phyloP scores from a whole-genome alignment of 2,797 vertebrate genomes.

The Pipistrellus pipistrellus region DNA sequence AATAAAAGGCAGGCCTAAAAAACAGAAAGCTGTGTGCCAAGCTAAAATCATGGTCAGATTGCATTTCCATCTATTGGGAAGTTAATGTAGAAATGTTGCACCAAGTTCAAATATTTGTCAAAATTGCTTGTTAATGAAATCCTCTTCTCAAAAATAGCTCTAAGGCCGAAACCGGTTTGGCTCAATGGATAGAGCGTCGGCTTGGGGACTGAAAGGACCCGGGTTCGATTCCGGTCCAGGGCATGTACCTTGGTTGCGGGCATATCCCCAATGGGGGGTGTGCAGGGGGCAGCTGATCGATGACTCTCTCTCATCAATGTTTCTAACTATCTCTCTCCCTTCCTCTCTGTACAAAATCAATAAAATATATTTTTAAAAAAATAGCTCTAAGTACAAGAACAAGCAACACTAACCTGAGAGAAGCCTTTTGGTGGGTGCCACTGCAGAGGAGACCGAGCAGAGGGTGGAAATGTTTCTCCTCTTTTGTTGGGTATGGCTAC shows the following conservation, averaged over 20 bases:
- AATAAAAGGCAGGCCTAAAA: neutral
- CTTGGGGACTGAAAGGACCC: too few species aligned
- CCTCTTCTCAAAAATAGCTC: neutral
- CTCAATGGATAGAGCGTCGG: too few species aligned
- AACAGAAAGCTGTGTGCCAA: neutral
- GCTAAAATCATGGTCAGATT: neutral
- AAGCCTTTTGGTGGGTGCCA: neutral
- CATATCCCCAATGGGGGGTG: too few species aligned
- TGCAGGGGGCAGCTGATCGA: too few species aligned
- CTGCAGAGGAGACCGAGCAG: neutral
- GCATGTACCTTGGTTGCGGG: too few species aligned
- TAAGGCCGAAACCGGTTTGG: neutral
- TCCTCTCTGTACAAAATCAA: too few species aligned
- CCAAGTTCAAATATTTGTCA: slow-evolving; percentile 8
- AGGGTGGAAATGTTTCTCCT: neutral
- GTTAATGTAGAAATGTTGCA: neutral
- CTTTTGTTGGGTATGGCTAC: neutral
- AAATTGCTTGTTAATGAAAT: neutral
- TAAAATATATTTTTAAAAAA: neutral
- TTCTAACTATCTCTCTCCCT: too few species aligned
- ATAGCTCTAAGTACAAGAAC: neutral
- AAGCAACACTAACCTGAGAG: neutral
- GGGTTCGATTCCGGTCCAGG: too few species aligned
- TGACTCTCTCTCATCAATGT: too few species aligned
- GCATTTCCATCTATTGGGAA: neutral